Conservation (phyloP, 1,140 invertebrate genomes). For the Lethocerus indicus region DNA sequence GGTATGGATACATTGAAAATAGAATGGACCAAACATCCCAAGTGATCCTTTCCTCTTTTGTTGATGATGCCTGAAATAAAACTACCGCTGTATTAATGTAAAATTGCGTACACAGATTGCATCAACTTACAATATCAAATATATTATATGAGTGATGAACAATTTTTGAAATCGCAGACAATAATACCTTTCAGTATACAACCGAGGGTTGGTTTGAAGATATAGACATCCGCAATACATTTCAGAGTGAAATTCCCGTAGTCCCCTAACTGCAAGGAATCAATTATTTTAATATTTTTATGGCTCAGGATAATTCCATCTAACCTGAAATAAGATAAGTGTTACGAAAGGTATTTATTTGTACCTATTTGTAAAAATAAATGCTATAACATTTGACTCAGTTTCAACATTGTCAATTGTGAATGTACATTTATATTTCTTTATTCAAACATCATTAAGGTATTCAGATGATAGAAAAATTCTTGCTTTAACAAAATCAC, state of each 20-base stretch:
- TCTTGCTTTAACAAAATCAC: no score
- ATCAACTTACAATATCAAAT: no score
- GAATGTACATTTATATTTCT: no score
- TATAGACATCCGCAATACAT: constrained; percentile 11
- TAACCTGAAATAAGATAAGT: constrained; percentile 3
- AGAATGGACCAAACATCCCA: constrained; percentile 6
- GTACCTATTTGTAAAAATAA: no score
- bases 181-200: constrained; percentile 7
- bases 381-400: no score
- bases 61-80: constrained; percentile 1
- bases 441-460: no score
- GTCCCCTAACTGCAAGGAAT: background rate
- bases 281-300: constrained; percentile 7
- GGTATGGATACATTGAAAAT: constrained; percentile 7
- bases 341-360: background rate
- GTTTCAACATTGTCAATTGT: no score
- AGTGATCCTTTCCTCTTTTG: constrained; percentile 1
- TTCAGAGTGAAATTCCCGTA: constrained; percentile 5
- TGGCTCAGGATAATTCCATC: constrained; percentile 7
- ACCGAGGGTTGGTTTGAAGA: constrained; percentile 9
- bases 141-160: no score
- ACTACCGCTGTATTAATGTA: background rate
- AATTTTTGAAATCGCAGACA: background rate
- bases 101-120: background rate
- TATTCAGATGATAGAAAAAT: no score